Evolutionary conservation across 2,113 vertebrate genomes (phyloP).

Genomic region (Cygnus buccinator): DNA sequence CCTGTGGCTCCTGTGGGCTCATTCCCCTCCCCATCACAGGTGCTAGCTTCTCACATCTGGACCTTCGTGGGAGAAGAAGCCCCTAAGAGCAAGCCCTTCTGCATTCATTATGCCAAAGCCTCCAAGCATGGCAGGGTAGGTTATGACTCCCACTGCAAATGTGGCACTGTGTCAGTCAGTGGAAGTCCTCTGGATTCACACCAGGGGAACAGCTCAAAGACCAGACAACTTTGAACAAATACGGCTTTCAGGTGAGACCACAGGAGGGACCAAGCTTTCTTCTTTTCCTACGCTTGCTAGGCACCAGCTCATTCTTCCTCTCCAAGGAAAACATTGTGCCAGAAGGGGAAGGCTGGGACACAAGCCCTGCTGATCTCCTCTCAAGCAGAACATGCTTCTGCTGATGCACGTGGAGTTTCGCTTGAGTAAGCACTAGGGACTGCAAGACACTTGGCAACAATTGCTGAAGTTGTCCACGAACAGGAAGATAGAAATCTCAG

Average conservation of each 20-base stretch:
- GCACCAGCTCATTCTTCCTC: neutral
- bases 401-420: neutral
- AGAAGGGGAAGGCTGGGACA: neutral
- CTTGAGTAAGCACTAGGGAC: neutral
- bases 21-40: neutral
- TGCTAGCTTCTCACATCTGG: neutral
- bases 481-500: neutral
- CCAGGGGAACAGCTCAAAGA: neutral
- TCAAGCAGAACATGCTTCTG: neutral
- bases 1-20: neutral
- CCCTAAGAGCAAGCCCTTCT: neutral
- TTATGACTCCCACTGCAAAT: neutral
- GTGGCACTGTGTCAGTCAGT: neutral
- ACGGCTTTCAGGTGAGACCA: neutral
- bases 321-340: neutral
- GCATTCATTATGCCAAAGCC: neutral
- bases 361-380: neutral
- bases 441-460: neutral
- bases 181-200: neutral
- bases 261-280: neutral
- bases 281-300: neutral
- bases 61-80: neutral
- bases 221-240: neutral
- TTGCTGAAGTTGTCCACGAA: neutral
- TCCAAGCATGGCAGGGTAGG: neutral